These are phyloP conservation scores for Macrotis lagotis DNA, from an alignment of 2,113 vertebrate genomes.

Conservation along the genomic window DNA sequence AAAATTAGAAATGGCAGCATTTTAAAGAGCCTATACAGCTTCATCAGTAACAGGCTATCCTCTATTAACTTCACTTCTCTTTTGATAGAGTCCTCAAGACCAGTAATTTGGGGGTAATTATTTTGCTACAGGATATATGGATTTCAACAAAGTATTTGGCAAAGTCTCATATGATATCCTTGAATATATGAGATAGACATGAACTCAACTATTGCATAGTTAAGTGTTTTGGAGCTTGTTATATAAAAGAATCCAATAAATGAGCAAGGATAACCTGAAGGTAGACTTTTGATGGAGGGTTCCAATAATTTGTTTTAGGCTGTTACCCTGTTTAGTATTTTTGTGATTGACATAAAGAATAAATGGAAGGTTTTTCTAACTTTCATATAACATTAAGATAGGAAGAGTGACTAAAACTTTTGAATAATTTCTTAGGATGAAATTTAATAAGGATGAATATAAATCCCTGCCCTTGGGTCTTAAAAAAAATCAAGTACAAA, in stretches of 20 bases:
- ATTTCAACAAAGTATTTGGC: neutral
- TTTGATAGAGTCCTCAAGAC: neutral
- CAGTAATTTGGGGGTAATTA: neutral
- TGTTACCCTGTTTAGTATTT: neutral
- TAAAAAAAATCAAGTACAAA: neutral
- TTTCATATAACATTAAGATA: neutral
- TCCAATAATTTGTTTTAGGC: neutral
- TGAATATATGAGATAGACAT: neutral
- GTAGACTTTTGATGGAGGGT: neutral
- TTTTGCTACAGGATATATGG: neutral
- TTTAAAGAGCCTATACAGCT: neutral
- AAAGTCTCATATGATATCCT: neutral
- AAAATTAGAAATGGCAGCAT: neutral
- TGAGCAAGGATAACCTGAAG: neutral
- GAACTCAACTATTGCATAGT: neutral
- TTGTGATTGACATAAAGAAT: neutral
- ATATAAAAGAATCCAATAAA: neutral
- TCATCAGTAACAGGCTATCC: neutral
- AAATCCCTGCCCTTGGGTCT: neutral
- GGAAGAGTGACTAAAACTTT: neutral
- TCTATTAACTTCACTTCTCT: neutral
- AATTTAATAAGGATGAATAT: neutral
- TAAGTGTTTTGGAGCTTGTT: neutral
- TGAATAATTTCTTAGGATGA: neutral
- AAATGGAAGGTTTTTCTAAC: neutral